Evolutionary conservation across 2,888 invertebrate species (phyloP).

Genomic region (Apodemia hepburni): DNA sequence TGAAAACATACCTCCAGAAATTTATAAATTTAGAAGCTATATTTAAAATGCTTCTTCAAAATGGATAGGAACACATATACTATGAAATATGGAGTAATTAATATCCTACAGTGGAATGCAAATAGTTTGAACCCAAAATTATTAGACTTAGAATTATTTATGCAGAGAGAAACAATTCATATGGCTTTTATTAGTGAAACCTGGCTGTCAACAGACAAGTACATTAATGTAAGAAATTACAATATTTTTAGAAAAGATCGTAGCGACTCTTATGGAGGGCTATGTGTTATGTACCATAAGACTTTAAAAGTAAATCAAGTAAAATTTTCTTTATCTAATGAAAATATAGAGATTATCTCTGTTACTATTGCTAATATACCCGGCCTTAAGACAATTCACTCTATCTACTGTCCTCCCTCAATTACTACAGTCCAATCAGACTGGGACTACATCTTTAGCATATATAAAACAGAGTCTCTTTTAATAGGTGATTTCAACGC

Average conservation of each 20-base stretch:
- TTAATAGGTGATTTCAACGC: neutral
- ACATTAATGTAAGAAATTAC: neutral
- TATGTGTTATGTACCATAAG: neutral
- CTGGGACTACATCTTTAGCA: neutral
- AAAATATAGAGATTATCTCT: neutral
- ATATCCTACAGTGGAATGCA: too few species aligned
- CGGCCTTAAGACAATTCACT: neutral
- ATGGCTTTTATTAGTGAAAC: conserved; percentile 1
- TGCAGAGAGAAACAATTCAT: neutral
- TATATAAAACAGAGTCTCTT: neutral
- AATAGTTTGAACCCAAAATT: neutral
- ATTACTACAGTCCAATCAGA: neutral
- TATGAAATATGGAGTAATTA: too few species aligned
- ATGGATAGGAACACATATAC: too few species aligned
- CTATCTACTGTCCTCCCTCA: neutral
- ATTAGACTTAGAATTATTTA: conserved; percentile 2
- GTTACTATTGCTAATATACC: neutral
- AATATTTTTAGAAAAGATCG: neutral
- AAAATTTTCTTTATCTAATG: neutral
- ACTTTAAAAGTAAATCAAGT: neutral
- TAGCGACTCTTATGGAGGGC: neutral
- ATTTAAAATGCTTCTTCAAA: too few species aligned
- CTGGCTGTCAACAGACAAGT: neutral
- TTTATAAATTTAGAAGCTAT: neutral
- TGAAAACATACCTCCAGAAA: neutral